Evolutionary conservation across 2,113 vertebrate genomes (phyloP).

Genomic region (Macquaria ambigua): DNA sequence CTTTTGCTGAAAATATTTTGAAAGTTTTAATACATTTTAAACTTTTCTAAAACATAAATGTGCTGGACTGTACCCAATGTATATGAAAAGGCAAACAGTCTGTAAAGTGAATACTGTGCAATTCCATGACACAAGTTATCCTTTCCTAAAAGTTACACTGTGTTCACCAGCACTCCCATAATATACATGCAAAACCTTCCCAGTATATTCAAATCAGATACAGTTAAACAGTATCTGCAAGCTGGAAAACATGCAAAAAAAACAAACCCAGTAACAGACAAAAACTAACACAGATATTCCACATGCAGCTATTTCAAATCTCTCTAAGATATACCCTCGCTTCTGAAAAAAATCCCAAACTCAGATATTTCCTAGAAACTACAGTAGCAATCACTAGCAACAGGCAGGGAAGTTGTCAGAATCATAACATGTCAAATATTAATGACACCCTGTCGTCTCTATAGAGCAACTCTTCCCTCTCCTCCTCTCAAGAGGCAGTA

Average conservation of each 20-base stretch:
- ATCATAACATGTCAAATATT: slow-evolving; percentile 68
- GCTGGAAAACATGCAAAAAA: slow-evolving; percentile 17
- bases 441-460: slow-evolving; percentile 48
- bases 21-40: no score
- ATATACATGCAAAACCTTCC: slow-evolving; percentile 32
- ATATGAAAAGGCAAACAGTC: background rate
- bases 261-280: slow-evolving; percentile 10
- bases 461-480: slow-evolving; percentile 28
- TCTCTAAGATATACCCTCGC: background rate
- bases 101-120: background rate
- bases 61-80: background rate
- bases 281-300: slow-evolving; percentile 24
- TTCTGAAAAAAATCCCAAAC: slow-evolving; percentile 1
- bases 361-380: background rate
- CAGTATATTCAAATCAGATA: slow-evolving; percentile 41
- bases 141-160: slow-evolving; percentile 40
- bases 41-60: background rate
- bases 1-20: background rate
- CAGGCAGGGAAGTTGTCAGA: slow-evolving; percentile 76
- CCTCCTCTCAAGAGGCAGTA: slow-evolving; percentile 30
- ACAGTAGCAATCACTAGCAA: slow-evolving; percentile 58
- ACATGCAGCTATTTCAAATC: slow-evolving; percentile 20
- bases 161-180: background rate
- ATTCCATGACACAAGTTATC: background rate
- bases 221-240: slow-evolving; percentile 15